phyloP scores from a whole-genome alignment of 2,888 invertebrate genomes.

The Nomada ruficornis region DNA sequence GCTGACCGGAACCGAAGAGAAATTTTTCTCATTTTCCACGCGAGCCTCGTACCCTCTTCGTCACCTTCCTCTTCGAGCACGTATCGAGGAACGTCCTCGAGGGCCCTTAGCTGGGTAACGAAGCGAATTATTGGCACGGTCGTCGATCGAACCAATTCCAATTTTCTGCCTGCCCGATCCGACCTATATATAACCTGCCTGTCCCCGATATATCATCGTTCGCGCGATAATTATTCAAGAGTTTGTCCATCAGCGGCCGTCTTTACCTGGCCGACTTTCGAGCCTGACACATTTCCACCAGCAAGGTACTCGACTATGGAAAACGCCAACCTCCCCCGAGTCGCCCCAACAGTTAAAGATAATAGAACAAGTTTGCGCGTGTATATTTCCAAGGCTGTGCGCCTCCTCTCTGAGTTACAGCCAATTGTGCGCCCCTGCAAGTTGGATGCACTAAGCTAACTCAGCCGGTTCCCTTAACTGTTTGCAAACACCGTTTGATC shows the following conservation, averaged over 20 bases:
- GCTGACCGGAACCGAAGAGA: neutral
- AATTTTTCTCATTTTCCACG: conserved; percentile 42
- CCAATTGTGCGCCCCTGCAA: conserved; percentile 36
- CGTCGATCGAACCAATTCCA: conserved; percentile 69
- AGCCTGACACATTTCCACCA: neutral
- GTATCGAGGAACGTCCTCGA: conserved; percentile 57
- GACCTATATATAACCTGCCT: conserved; percentile 66
- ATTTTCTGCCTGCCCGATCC: conserved; percentile 79
- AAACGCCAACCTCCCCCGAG: neutral
- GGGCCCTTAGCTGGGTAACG: conserved; percentile 64
- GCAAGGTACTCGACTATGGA: no score
- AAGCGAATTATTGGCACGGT: conserved; percentile 70
- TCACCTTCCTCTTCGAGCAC: conserved; percentile 45
- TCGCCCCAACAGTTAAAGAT: conserved; percentile 5
- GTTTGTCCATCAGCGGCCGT: conserved; percentile 67
- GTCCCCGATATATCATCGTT: conserved; percentile 67
- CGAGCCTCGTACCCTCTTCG: conserved; percentile 28
- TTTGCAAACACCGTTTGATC: conserved; percentile 54
- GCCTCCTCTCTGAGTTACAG: conserved; percentile 30
- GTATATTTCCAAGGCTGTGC: conserved; percentile 15
- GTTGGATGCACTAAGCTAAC: conserved; percentile 31
- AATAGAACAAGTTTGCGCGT: conserved; percentile 30
- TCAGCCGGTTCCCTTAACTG: conserved; percentile 39
- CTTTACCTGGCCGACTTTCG: neutral
- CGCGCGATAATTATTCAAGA: conserved; percentile 80